Evolutionary conservation across 2,797 vertebrate genomes (phyloP), one percentile per base, ranked within the genome.

Genomic region (Galago senegalensis): DNA sequence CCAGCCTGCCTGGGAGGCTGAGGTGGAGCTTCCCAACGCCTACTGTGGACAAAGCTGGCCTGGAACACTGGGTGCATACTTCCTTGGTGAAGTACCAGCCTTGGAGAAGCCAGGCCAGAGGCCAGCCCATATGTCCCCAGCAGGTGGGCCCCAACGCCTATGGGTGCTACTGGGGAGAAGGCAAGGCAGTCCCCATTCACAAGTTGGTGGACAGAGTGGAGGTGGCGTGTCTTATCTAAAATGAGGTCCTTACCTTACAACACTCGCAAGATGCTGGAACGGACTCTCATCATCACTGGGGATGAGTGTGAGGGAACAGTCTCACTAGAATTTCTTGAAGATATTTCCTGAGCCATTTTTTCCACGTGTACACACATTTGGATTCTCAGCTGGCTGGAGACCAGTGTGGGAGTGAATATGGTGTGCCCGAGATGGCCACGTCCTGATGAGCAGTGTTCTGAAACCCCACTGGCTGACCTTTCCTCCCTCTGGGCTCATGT

Each of bases 211-310:
- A 7, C 40, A 3, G 16, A 6, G 29, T 21, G 69, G 69, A 20
- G 0, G 2, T 8, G 1, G 29, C 0, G 0, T 7, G 0, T 18
- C 8, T 58, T 13, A 18, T 13, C 77, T 34, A 58, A 31, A 37
- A 25, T 13, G 3, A 80, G 77, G n/a, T 56, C n/a, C 21, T 2
- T 12, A 17, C 9, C 21, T 58, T 6, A n/a, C 49, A 14, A 16
- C 31, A 16, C 12, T 21, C 20, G 21, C 34, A 67, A 13, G 60
- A 69, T 3, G 49, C 13, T 53, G 14, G 21, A 5, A 40, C 56
- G 63, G 63, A 40, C 27, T 56, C 29, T 34, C 63, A 4, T 21
- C 27, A 7, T 29, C 56, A 31, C 8, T 1, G 40, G 43, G 1
- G 16, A 37, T 25, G 3, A 3, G 80, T 5, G 5, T 18, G 27